Conservation (phyloP, 2,797 vertebrate species). For the Ibycter americanus region DNA sequence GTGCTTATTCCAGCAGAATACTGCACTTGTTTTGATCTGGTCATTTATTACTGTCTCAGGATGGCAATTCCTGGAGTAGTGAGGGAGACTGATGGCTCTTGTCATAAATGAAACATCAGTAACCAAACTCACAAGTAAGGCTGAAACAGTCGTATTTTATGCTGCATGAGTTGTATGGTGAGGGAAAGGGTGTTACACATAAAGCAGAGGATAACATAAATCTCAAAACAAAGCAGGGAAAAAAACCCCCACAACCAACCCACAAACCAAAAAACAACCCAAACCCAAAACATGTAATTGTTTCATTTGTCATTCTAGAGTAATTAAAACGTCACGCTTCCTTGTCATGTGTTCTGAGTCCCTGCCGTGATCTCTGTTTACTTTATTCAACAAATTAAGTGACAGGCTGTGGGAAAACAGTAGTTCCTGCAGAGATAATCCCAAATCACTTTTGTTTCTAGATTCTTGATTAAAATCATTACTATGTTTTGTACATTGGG, state of each 20-base stretch:
- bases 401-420: neutral
- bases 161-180: neutral
- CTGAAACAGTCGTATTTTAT: neutral
- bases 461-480: neutral
- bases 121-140: neutral
- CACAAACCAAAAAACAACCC: neutral
- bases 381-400: neutral
- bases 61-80: neutral
- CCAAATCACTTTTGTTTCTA: neutral
- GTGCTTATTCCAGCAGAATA: neutral
- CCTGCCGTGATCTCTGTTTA: neutral
- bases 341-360: neutral
- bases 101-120: neutral
- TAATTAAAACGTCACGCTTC: neutral
- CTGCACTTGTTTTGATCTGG: neutral
- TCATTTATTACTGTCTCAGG: neutral
- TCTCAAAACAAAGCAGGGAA: neutral
- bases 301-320: neutral
- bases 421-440: neutral
- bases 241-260: neutral
- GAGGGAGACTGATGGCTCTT: neutral
- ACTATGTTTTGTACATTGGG: neutral
- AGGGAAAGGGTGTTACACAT: neutral
- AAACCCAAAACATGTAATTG: neutral
- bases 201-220: neutral